Evolutionary conservation across 2,113 vertebrate species (phyloP), one percentile per base, ranked within the genome.

Genomic region (Tor tambroides): DNA sequence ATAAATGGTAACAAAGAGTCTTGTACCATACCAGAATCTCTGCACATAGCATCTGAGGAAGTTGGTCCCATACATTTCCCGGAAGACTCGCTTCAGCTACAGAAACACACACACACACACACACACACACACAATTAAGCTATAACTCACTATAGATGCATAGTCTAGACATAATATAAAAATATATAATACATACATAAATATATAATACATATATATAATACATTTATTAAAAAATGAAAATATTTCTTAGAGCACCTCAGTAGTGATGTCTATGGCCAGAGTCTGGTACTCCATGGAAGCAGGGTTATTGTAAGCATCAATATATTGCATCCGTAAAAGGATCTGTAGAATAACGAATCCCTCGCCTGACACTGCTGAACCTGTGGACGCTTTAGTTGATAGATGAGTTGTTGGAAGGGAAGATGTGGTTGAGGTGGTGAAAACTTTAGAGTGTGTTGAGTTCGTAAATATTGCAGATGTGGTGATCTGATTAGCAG

Each of bases 261-360:
- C 41, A 7, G 10, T 49, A 35, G 65, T 83, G 65, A 83, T 69
- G 23, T 71, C 51, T 19, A 2, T 15, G 65, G 65, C 26, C 19
- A 83, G 46, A n/a, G 0, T 71, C 28, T 15, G 65, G 21, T 83
- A 83, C 19, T 54, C 65, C 6, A 14, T 7, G 3, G 81, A 71
- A 4, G 81, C 46, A 71, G 81, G 38, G 4, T 72, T 43, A 65
- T 35, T 35, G 19, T 54, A 83, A 83, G 65, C 81, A 54, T 65
- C 38, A 54, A 83, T 83, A 8, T 51, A 83, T n/a, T 14, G 28
- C 51, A 6, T 28, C 43, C 71, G 43, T 12, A 83, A 35, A 49
- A 46, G 65, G 1, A 83, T 11, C 21, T 72, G 63, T n/a, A 83
- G 21, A 71, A 51, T 23, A 72, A 49, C 19, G 6, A 54, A 46